Evolutionary conservation across 2,888 invertebrate species (phyloP).

Genomic region (Gortyna flavago): DNA sequence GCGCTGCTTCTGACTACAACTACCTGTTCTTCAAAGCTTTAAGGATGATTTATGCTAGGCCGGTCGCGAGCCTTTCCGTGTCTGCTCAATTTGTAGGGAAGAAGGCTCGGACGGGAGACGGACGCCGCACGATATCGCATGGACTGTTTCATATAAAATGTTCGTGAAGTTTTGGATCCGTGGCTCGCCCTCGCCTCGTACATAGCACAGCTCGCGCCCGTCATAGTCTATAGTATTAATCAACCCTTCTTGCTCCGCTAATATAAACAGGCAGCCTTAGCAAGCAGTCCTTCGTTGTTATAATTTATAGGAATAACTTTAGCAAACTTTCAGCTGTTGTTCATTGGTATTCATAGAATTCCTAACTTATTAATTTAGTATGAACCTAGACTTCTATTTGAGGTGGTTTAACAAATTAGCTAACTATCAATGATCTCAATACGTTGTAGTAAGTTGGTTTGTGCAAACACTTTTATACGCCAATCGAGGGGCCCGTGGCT

Average conservation of each 20-base stretch:
- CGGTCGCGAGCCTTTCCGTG: neutral
- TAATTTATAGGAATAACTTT: constrained; percentile 1
- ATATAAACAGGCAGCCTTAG: neutral
- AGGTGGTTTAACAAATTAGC: neutral
- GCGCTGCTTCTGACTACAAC: neutral
- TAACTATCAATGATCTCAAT: neutral
- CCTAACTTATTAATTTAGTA: constrained; percentile 27
- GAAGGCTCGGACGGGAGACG: too few relatives aligned
- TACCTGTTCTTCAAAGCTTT: neutral
- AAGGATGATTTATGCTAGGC: neutral
- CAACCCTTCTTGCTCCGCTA: neutral
- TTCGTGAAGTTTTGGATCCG: neutral
- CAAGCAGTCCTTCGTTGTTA: neutral
- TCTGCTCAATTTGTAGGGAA: neutral
- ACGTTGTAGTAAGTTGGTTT: too few relatives aligned
- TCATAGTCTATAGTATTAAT: neutral
- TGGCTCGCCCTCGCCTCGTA: neutral
- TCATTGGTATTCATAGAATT: constrained; percentile 31
- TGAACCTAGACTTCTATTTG: neutral
- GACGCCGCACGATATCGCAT: neutral
- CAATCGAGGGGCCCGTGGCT: too few relatives aligned
- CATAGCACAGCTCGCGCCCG: neutral
- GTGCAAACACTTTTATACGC: too few relatives aligned
- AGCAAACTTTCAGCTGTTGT: neutral
- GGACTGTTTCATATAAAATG: neutral